phyloP scores from a whole-genome alignment of 2,113 vertebrate species.

The Corvus cornix region DNA sequence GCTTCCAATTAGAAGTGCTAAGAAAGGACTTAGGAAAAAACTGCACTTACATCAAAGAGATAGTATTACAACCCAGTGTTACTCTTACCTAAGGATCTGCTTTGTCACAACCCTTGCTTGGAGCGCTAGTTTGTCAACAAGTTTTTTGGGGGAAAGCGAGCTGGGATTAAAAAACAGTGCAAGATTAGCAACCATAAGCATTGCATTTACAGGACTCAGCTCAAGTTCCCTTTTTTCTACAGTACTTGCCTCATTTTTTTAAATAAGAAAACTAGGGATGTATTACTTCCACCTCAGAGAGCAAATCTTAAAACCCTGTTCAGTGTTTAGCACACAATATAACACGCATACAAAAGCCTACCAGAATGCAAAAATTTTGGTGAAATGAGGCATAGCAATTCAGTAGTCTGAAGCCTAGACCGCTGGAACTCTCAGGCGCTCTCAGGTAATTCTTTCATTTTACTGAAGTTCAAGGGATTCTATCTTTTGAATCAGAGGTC shows the following conservation, averaged over 20 bases:
- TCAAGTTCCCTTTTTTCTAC: neutral
- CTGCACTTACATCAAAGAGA: neutral
- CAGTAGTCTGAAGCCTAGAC: neutral
- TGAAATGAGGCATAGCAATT: neutral
- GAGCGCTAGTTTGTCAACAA: neutral
- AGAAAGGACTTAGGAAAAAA: neutral
- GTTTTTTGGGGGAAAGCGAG: neutral
- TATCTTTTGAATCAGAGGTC: neutral
- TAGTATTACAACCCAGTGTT: neutral
- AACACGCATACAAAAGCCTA: neutral
- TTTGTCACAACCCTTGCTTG: neutral
- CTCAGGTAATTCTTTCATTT: neutral
- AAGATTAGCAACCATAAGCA: neutral
- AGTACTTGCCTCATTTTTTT: neutral
- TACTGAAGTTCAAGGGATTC: neutral
- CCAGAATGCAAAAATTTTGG: neutral
- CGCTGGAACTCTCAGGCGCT: neutral
- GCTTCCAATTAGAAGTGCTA: neutral
- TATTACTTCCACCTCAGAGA: neutral
- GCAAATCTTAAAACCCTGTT: neutral
- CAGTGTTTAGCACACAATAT: neutral
- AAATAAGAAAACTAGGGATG: neutral
- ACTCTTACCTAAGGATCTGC: neutral
- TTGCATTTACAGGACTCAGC: neutral
- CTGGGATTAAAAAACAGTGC: neutral